Evolutionary conservation across 1,140 invertebrate genomes (phyloP), one percentile per base, ranked within the genome.

Genomic region (Cyclina sinensis): DNA sequence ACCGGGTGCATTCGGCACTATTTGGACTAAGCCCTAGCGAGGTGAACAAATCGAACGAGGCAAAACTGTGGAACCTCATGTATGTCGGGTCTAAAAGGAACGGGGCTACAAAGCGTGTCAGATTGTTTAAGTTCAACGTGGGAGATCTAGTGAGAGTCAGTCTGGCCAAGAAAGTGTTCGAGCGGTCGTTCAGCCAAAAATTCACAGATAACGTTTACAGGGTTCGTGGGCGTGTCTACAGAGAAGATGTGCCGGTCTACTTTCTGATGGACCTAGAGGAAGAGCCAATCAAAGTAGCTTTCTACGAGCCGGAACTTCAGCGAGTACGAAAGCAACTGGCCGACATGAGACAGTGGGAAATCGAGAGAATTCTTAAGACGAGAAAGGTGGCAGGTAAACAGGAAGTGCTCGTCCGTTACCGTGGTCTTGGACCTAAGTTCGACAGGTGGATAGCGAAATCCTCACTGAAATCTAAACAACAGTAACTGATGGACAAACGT

Each of bases 11-110:
- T 37, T 73, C 68, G 68, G 68, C 68, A 16, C 39, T 73, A 21
- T 46, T 39, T 39, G 68, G 39, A 1, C 39, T 73, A 1, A 73
- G 68, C 39, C 68, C 68, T 35, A 73, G 68, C 39, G 68, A 73
- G 35, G 68, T 73, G 12, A 73, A 37, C n/a, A n/a, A 16, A 37
- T 37, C 35, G 35, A 73, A 73, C 30, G 32, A 73, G 68, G 39
- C 68, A 37, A 73, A 39, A 37, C 39, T 73, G n/a, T 73, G 68
- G 68, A 73, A 73, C 39, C 35, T 73, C 4, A 73, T 73, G 68
- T 73, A 73, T 35, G 68, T 46, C 39, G 39, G 68, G 1, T 7
- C n/a, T 24, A 14, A 54, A 54, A 54, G 18, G 12, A 27, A 54
- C 7, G 21, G 51, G 3, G 57, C 7, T 11, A 27, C 18, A 24